Evolutionary conservation across 2,113 vertebrate genomes (phyloP).

Genomic region (Gopherus evgoodei): DNA sequence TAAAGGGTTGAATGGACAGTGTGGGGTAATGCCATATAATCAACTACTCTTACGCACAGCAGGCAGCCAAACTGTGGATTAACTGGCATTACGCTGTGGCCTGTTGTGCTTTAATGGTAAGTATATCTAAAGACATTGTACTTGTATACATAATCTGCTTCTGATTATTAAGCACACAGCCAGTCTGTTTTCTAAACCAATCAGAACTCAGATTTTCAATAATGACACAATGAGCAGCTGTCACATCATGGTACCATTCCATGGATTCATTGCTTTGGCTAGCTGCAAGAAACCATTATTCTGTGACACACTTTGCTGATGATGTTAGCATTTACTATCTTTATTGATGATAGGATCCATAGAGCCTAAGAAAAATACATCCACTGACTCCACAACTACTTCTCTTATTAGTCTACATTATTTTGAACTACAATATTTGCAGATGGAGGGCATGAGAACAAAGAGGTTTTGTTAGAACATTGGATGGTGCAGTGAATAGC

Average conservation of each 20-base stretch:
- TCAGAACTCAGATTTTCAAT: neutral
- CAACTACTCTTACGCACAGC: accelerated
- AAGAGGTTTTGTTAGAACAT: slow-evolving; percentile 3
- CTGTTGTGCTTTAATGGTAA: neutral
- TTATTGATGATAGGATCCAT: neutral
- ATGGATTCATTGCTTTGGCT: neutral
- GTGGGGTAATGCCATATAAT: neutral
- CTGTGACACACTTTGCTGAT: neutral
- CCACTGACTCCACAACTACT: neutral
- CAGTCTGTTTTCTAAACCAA: neutral
- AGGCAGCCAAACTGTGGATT: neutral
- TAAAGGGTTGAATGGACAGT: neutral
- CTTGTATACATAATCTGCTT: neutral
- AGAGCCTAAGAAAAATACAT: neutral
- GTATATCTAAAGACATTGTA: neutral
- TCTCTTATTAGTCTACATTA: neutral
- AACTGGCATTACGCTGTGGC: neutral
- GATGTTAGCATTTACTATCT: neutral
- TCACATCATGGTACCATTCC: neutral
- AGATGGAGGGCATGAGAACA: neutral
- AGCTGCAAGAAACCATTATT: neutral
- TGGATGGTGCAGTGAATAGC: slow-evolving; percentile 47
- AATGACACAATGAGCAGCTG: neutral
- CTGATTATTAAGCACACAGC: neutral
- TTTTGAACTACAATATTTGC: slow-evolving; percentile 24